Percentiles rank a stretch among this genome's conserved stretches.
Conservation (phyloP, 2,888 invertebrate genomes). For the Schizaphis graminum region DNA sequence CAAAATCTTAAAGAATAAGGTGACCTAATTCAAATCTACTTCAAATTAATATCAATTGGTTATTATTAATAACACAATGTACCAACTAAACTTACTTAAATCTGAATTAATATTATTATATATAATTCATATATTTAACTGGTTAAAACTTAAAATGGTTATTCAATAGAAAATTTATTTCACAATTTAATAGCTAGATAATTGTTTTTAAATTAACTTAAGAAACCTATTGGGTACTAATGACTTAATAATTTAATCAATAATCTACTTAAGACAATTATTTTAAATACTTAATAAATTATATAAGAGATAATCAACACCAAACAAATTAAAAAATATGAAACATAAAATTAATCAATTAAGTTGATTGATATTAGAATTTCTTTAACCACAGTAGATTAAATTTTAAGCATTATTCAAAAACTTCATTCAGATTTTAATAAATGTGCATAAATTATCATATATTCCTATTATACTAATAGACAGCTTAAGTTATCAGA, state of each 20-base stretch:
- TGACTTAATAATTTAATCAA: background rate
- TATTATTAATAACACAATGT: background rate
- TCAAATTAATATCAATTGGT: background rate
- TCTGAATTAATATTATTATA: background rate
- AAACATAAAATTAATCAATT: background rate
- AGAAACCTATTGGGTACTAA: background rate
- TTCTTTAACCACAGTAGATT: background rate
- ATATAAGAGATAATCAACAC: background rate
- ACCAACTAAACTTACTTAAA: background rate
- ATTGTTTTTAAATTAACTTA: constrained; percentile 3
- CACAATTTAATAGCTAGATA: background rate
- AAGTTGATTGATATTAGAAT: background rate
- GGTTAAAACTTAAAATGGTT: background rate
- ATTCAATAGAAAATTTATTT: background rate
- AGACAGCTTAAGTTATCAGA: background rate
- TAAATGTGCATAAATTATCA: background rate
- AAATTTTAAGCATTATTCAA: background rate
- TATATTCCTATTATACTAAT: background rate
- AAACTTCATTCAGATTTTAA: background rate
- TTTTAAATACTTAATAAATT: background rate
- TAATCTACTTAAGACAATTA: background rate
- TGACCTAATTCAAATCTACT: background rate
- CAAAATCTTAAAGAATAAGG: background rate
- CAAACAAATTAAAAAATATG: background rate
- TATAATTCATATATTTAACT: background rate